Percentiles rank a stretch among this genome's conserved stretches.
phyloP scores from a whole-genome alignment of 2,113 vertebrate species.

The Aspiorhynchus laticeps region DNA sequence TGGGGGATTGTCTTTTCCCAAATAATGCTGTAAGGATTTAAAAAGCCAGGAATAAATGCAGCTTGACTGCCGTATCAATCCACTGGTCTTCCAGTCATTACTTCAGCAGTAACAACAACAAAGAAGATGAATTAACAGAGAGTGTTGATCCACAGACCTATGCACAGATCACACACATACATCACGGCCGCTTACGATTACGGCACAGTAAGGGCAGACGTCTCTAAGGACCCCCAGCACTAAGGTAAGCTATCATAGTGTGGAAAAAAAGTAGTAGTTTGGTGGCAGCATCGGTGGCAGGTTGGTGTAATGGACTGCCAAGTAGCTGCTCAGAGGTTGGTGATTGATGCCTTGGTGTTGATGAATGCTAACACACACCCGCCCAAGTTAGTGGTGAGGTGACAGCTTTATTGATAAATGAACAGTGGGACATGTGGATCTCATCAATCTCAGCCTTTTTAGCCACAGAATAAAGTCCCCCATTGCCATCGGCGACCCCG shows the following conservation, averaged over 20 bases:
- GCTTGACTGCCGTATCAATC: slow-evolving; percentile 67
- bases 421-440: slow-evolving; percentile 67
- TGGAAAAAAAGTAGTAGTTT: slow-evolving; percentile 55
- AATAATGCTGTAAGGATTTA: slow-evolving; percentile 70
- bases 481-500: background rate
- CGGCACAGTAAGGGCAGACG: slow-evolving; percentile 2
- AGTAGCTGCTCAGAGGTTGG: slow-evolving; percentile 54
- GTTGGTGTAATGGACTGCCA: slow-evolving; percentile 65
- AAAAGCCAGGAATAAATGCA: slow-evolving; percentile 64
- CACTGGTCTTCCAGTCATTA: slow-evolving; percentile 70
- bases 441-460: slow-evolving; percentile 66
- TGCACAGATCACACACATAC: slow-evolving; percentile 29
- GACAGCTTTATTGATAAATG: slow-evolving; percentile 77
- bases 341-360: slow-evolving; percentile 71
- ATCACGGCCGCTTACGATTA: background rate
- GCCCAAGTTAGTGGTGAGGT: slow-evolving; percentile 68
- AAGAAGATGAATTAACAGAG: slow-evolving; percentile 51
- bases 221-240: background rate
- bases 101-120: slow-evolving; percentile 66
- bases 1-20: slow-evolving; percentile 66
- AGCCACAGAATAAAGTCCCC: slow-evolving; percentile 36
- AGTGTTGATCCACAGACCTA: slow-evolving; percentile 10
- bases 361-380: slow-evolving; percentile 67
- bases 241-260: slow-evolving; percentile 33
- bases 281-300: slow-evolving; percentile 62